Evolutionary conservation across 1,140 invertebrate genomes (phyloP), one percentile per base, ranked within the genome.

Genomic region (Bombus fervidus): DNA sequence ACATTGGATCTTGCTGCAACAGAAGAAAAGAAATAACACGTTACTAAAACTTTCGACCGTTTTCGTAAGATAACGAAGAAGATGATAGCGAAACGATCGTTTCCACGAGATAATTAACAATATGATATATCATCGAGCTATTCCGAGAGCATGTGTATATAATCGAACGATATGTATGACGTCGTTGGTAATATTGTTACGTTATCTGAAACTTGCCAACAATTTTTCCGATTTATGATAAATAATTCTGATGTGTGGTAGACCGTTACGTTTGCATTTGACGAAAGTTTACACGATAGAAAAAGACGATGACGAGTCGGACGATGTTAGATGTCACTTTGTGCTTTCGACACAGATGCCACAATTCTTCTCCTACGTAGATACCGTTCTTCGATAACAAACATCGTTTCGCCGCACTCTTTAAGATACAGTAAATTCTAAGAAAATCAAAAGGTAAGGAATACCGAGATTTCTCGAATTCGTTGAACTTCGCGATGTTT

Each of bases 1-100:
- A 99, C 96, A 99, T 97, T 37, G 98, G 98, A 95, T 99, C 98
- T 97, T 97, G 97, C 98, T 99, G 95, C 76, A 96, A 95, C 88
- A 85, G 85, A 90, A 91, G 87, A 28, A 73, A 25, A 22, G 10
- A 47, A 22, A 72, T 0, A 28, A 39, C 28, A 9, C 64, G 43
- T 43, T 37, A 28, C 18, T 62, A 73, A 15, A n/a, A 37, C n/a
- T 31, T 43, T 78, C 28, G n/a, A 75, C 18, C 2, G 28, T 39
- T 79, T 53, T 15, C 34, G 22, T 6, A 2, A 3, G 41, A 41
- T 64, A 64, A 78, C n/a, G n/a, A n/a, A 1, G 28, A 28, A 4
- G 5, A 53, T 6, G 47, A 53, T 8, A 53, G 47, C 47, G 47
- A 53, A 22, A 8, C 18, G 47, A 53, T 53, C 47, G 47, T 53